Base-by-base conservation (phyloP, 2,797 vertebrate genomes). In the Erithacus rubecula region DNA sequence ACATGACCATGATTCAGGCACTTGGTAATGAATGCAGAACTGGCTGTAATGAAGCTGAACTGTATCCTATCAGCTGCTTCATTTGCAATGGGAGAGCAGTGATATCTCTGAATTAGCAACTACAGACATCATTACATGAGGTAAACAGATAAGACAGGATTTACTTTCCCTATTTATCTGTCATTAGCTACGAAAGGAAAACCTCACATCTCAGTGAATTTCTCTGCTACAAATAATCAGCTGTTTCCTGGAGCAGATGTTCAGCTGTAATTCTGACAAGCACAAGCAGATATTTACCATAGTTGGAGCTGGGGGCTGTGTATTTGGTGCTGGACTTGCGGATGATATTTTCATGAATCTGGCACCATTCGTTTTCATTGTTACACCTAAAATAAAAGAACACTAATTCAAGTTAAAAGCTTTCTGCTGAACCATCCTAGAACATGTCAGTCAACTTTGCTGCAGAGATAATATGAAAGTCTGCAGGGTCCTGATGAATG, bases 271-370 rank as follows among this genome's bases (percentile, higher is more conserved):
- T 4, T 23, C 26, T 3, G 37, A 55, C 18, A 83, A 55, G 77
- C 49, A 53, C n/a, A 52, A 27, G 39, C 19, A 47, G 88, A 47
- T 47, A 84, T 90, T 98, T 98, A 99, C 99, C 99, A 72, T 99
- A 99, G 98, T 99, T 99, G 95, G 99, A 99, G 96, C 99, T 99
- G 93, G 99, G 99, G 67, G 99, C 99, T 21, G 99, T 99, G 97
- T 99, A 99, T 97, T 99, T 99, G 97, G 99, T 99, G 97, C 99
- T 99, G 97, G 99, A 99, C 96, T 99, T 99, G 93, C 99, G 99
- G 95, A 99, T 99, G 96, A 99, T 99, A 89, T 99, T 99, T 96
- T 99, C 99, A 2, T 99, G 99, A 96, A 99, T 98, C 98, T 99
- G 99, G 97, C 98, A 98, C 99, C 99, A 99, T 78, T 99, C 99